Evolutionary conservation across 2,888 invertebrate genomes (phyloP).

Genomic region (Ochropleura plecta): DNA sequence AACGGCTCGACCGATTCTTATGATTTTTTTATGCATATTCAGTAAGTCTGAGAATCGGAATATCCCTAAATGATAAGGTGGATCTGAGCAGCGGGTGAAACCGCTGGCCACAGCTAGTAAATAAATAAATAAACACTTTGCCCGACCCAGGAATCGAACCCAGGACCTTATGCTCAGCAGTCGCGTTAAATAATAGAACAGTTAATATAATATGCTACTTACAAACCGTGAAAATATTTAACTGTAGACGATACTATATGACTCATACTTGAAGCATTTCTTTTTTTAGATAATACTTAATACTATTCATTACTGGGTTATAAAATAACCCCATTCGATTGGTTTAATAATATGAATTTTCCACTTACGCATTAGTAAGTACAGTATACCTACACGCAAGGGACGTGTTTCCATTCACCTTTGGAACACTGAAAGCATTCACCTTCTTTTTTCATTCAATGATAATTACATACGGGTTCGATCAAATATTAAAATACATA

Average conservation of each 20-base stretch:
- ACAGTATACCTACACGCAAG: constrained; percentile 16
- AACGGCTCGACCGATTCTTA: no score
- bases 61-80: no score
- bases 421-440: constrained; percentile 26
- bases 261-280: neutral
- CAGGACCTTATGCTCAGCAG: no score
- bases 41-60: no score
- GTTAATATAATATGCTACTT: neutral
- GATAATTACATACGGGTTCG: constrained; percentile 6
- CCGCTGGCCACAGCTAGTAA: no score
- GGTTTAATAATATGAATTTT: constrained; percentile 15
- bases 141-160: no score
- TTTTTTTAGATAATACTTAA: constrained; percentile 1
- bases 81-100: no score
- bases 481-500: constrained; percentile 31
- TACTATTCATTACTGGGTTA: neutral
- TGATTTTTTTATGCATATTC: no score
- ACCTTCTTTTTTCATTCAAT: constrained; percentile 24
- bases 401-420: constrained; percentile 21
- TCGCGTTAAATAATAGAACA: neutral
- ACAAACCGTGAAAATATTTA: neutral
- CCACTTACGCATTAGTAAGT: neutral
- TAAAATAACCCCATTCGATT: constrained; percentile 11
- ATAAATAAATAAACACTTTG: no score
- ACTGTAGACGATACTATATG: neutral